Conservation (phyloP, 2,113 vertebrate species). For the Barbus barbus region DNA sequence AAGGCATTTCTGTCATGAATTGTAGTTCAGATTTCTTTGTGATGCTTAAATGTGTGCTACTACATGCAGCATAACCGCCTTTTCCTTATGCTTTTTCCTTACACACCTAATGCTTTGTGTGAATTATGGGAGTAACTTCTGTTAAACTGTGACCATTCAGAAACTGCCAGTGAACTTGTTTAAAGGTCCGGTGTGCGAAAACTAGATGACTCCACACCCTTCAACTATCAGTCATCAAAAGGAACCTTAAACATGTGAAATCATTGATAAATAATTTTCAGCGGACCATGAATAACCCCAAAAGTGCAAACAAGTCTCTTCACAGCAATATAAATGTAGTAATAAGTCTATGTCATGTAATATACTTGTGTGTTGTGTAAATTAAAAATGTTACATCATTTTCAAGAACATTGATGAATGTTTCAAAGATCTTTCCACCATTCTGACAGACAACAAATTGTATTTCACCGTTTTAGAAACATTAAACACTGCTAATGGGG, state of each 20-base stretch:
- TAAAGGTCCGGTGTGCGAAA: not conserved
- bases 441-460: not conserved
- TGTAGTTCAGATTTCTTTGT: not conserved
- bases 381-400: not conserved
- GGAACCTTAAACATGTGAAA: not conserved
- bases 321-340: not conserved
- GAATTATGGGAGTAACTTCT: not conserved
- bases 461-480: not conserved
- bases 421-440: not conserved
- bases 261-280: not conserved
- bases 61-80: not conserved
- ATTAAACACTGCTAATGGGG: too few species aligned
- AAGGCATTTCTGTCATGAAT: not conserved
- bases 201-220: not conserved
- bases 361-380: not conserved
- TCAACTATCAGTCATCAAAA: not conserved
- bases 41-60: not conserved
- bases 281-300: not conserved
- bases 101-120: not conserved
- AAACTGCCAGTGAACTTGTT: not conserved
- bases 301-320: not conserved
- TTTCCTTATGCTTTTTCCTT: not conserved
- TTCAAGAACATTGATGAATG: too few species aligned
- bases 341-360: not conserved
- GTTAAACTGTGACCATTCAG: not conserved